phyloP scores from a whole-genome alignment of 2,888 invertebrate genomes.

The Pseudococcus viburni region DNA sequence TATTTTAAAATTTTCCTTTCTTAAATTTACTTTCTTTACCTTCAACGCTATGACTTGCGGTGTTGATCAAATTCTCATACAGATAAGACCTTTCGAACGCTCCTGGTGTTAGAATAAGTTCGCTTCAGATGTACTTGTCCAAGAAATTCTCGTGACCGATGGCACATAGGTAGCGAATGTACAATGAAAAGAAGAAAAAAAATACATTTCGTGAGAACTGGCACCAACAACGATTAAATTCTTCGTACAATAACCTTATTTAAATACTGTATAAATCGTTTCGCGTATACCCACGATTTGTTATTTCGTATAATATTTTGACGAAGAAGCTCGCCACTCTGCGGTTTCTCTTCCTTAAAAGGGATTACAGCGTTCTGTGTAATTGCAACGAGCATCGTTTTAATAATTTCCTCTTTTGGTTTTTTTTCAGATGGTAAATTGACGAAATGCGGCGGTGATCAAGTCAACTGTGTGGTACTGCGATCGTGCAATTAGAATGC shows the following conservation, averaged over 20 bases:
- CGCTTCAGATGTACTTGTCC: neutral
- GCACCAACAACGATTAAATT: neutral
- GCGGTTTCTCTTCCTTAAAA: neutral
- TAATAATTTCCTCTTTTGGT: neutral
- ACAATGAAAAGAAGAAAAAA: slow-evolving; percentile 1
- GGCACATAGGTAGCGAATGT: neutral
- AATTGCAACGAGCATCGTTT: neutral
- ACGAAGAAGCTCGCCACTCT: neutral
- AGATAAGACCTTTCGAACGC: neutral
- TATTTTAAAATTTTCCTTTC: no score
- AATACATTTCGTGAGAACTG: slow-evolving; percentile 10
- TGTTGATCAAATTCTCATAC: neutral
- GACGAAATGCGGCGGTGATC: neutral
- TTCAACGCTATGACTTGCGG: no score
- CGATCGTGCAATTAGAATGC: slow-evolving; percentile 46
- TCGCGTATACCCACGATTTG: neutral
- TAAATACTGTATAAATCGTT: slow-evolving; percentile 27
- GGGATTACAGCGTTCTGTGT: neutral
- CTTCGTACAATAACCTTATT: slow-evolving; percentile 27
- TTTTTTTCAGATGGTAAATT: slow-evolving; percentile 3
- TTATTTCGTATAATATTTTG: neutral
- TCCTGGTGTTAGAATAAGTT: neutral
- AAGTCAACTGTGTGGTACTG: neutral
- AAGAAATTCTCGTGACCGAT: slow-evolving; percentile 18
- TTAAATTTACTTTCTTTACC: no score